Conservation (phyloP, 1,140 invertebrate genomes). For the Drosophila rufa region DNA sequence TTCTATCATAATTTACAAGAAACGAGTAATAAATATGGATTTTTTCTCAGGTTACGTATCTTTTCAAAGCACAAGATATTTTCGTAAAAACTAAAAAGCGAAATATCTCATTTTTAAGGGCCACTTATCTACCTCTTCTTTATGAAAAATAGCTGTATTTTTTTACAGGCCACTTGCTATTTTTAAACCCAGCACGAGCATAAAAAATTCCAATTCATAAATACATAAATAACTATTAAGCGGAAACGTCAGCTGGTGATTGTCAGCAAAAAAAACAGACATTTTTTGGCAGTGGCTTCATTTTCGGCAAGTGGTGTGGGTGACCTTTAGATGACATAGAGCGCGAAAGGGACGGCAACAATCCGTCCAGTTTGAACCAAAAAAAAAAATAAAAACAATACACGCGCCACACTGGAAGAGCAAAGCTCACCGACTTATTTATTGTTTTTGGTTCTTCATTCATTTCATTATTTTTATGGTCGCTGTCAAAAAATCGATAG, state of each 20-base stretch:
- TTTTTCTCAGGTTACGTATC: background rate
- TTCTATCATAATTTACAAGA: background rate
- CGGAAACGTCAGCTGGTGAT: constrained; percentile 55
- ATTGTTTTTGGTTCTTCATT: constrained; percentile 9
- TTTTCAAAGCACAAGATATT: background rate
- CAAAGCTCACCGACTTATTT: constrained; percentile 50
- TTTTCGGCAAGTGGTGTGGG: constrained; percentile 32
- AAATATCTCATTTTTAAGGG: background rate
- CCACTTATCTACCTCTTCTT: background rate
- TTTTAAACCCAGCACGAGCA: constrained; percentile 39
- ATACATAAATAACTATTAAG: constrained; percentile 52
- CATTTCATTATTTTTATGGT: constrained; percentile 34
- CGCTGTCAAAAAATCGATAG: constrained; percentile 73
- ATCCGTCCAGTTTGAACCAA: constrained; percentile 14
- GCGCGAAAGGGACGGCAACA: constrained; percentile 26
- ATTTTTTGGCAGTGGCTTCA: constrained; percentile 46
- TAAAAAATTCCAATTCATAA: constrained; percentile 61
- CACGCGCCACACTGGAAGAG: constrained; percentile 68
- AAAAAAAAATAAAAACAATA: background rate
- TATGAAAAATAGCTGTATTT: constrained; percentile 2
- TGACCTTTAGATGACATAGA: constrained; percentile 80
- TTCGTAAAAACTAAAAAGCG: no score
- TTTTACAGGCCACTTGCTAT: constrained; percentile 35
- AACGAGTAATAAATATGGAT: background rate
- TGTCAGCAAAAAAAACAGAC: constrained; percentile 24